Base-by-base conservation (phyloP, 2,113 vertebrate genomes). In the Hippocampus abdominalis region DNA sequence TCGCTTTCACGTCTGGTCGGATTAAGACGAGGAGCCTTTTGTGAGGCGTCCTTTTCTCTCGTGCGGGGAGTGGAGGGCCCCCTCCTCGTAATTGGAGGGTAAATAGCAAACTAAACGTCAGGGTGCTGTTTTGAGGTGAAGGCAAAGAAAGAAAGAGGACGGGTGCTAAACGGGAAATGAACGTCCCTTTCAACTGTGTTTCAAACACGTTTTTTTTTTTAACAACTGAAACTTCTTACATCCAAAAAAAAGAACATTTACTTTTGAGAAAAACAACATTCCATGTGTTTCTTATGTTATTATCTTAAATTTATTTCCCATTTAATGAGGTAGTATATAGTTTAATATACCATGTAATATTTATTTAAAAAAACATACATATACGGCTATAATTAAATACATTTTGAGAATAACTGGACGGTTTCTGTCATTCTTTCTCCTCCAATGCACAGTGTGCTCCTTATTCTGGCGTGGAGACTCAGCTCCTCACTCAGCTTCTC, bases 41-140 rank as follows among this genome's bases (percentile, higher is more conserved):
- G 63, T 25, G 21, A 46, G 5, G n/a, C n/a, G 23, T 46, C 15
- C n/a, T 25, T 64, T 4, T 4, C 62, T 64, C 57, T 60, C 13
- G 27, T 32, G 36, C 20, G 12, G 32, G 32, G 39, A 39, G 36
- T 9, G 20, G 29, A 39, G 10, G 32, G 18, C 60, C 60, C 60
- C 21, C 59, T 61, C 18, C 40, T 46, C 40, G 13, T 46, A 64
- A 64, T 64, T 64, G 63, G 63, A 64, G 23, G 42, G 63, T 64
- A 64, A 64, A 64, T 48, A 64, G 63, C 40, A 64, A 16, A 64
- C 40, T 64, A 42, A 42, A 44, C 62, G 40, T 44, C 62, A 44
- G 62, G 13, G 36, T 23, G 39, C 13, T 27, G 63, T 64, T 64
- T 64, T 8, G 23, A 27, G 63, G 63, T 64, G 63, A 27, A 64